Evolutionary conservation across 2,113 vertebrate genomes (phyloP), one percentile per base, ranked within the genome.

Genomic region (Rhinolophus ferrumequinum): DNA sequence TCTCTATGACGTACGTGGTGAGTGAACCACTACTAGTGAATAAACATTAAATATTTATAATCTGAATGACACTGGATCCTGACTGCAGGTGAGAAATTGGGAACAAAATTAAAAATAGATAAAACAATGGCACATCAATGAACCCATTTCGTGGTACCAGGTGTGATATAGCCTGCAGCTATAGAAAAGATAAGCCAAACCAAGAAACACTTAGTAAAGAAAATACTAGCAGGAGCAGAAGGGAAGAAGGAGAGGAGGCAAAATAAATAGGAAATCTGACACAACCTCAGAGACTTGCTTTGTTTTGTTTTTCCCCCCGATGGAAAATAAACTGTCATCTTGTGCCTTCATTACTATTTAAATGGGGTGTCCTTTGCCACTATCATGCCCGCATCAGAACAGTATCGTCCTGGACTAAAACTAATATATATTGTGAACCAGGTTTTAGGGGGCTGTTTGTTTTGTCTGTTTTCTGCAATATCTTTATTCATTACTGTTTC

Each of bases 401-500:
- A 56, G 4, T 72, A 19, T 28, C 75, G 62, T 54, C 1, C 28
- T 22, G 30, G 8, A 47, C 2, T 56, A 33, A 82, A 77, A 81
- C 5, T 35, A n/a, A 72, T 5, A 30, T 3, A n/a, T 3, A 52
- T n/a, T 60, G 12, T 14, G 4, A 67, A 26, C 2, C 62, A 33
- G 38, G 21, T 62, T 41, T 8, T 26, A 9, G 2, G 7, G 8
- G 4, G 0, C 0, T 12, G 5, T 67, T 80, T 18, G 56, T 47
- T 75, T 35, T 66, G 35, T 41, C 58, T 60, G 30, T 79, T 88
- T 72, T 19, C 18, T 26, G 0, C 1, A 60, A n/a, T 30, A 9
- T 33, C 19, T 79, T 44, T 47, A 70, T 83, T 83, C 8, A 89
- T 83, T 41, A 66, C 52, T 90, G 10, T 58, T 89, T 66, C 44